Evolutionary conservation across 2,888 invertebrate genomes (phyloP).

Genomic region (Melieria omissa): DNA sequence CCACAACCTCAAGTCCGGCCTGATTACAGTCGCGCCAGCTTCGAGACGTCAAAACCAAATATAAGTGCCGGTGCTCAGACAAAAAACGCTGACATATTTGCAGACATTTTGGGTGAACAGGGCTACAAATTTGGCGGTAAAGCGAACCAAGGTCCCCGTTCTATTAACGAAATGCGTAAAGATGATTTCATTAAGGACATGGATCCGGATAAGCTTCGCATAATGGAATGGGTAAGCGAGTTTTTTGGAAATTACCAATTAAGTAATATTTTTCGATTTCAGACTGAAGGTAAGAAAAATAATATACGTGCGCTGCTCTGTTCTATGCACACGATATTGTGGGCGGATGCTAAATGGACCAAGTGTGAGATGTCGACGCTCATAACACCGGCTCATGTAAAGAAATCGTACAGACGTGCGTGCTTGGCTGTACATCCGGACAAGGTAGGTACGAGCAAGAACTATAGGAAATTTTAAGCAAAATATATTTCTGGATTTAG

Average conservation of each 20-base stretch:
- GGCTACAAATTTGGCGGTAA: constrained; percentile 86
- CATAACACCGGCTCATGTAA: constrained; percentile 91
- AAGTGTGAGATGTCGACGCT: constrained; percentile 95
- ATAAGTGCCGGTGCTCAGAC: constrained; percentile 44
- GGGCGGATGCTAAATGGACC: constrained; percentile 94
- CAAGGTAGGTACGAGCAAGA: constrained; percentile 75
- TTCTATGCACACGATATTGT: constrained; percentile 91
- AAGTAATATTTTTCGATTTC: constrained; percentile 20
- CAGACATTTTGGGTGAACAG: constrained; percentile 89
- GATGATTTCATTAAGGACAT: constrained; percentile 85
- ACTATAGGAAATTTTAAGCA: not conserved
- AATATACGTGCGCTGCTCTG: constrained; percentile 96
- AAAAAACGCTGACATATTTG: constrained; percentile 79
- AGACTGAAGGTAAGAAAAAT: constrained; percentile 95
- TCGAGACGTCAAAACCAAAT: constrained; percentile 68
- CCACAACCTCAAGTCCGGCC: constrained; percentile 56
- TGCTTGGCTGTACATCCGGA: constrained; percentile 98
- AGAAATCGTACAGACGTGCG: constrained; percentile 94
- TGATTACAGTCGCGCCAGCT: constrained; percentile 78
- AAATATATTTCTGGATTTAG: constrained; percentile 68
- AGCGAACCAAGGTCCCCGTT: constrained; percentile 80
- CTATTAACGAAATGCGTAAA: constrained; percentile 93
- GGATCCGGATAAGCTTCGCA: constrained; percentile 91
- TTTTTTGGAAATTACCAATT: not conserved
- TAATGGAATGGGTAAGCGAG: constrained; percentile 80